Evolutionary conservation across 2,888 invertebrate species (phyloP).

Genomic region (Lasioglossum marginatum): DNA sequence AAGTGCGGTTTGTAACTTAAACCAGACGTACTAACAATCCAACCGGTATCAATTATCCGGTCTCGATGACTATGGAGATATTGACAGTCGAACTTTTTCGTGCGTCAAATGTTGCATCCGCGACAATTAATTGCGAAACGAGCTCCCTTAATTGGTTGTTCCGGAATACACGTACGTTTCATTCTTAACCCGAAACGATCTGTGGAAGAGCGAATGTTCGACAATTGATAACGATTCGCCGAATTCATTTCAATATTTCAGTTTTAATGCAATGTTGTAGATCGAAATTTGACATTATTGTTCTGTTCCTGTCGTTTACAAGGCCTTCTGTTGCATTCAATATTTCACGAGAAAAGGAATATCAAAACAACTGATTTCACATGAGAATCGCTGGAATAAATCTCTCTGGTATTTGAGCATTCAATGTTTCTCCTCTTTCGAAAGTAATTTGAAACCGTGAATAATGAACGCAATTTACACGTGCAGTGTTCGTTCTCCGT

Average conservation of each 20-base stretch:
- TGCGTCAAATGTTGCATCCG: slow-evolving; percentile 46
- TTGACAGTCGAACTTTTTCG: slow-evolving; percentile 1
- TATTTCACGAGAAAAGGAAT: background rate
- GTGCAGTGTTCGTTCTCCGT: background rate
- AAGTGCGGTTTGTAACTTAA: background rate
- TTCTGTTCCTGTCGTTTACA: background rate
- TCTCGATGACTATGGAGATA: background rate
- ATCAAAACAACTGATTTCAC: background rate
- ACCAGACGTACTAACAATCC: background rate
- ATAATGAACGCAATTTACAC: background rate
- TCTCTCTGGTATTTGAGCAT: background rate
- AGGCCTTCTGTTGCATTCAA: background rate
- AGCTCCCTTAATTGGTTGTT: slow-evolving; percentile 49
- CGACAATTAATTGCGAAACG: slow-evolving; percentile 54
- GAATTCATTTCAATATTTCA: slow-evolving; percentile 9
- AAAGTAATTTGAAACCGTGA: background rate
- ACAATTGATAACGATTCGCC: slow-evolving; percentile 6
- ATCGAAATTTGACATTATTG: background rate
- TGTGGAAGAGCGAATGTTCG: background rate
- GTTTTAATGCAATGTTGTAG: background rate
- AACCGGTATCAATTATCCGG: background rate
- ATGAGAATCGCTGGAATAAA: background rate
- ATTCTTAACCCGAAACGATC: background rate
- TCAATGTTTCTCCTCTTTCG: background rate
- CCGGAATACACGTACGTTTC: slow-evolving; percentile 3